Percentiles rank a stretch among this genome's conserved stretches.
phyloP scores from a whole-genome alignment of 2,113 vertebrate species.

The Smithornis capensis region DNA sequence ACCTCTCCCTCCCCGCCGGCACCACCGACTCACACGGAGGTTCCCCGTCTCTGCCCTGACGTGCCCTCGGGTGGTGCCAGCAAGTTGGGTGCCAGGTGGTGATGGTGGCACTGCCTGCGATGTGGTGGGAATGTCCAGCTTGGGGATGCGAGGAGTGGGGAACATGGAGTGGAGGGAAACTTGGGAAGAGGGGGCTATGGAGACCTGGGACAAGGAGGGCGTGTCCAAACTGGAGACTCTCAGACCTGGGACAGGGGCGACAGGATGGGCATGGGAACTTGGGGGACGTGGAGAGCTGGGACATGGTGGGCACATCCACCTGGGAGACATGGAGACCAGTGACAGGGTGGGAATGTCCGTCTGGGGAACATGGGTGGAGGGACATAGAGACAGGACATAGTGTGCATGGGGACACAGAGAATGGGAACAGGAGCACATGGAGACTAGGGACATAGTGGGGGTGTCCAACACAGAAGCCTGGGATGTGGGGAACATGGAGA shows the following conservation, averaged over 20 bases:
- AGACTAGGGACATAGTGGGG: background rate
- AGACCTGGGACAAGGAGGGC: background rate
- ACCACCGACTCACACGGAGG: background rate
- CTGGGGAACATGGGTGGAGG: background rate
- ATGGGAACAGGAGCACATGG: too few relatives aligned
- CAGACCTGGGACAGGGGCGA: background rate
- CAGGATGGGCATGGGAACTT: too few relatives aligned
- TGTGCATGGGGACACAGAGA: background rate
- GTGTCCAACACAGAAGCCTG: background rate
- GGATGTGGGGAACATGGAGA: background rate
- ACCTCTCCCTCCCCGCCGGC: constrained; percentile 37
- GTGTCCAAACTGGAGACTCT: background rate
- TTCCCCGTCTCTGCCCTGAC: background rate
- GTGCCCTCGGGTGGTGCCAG: background rate
- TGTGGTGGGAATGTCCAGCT: background rate
- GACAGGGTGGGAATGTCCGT: background rate
- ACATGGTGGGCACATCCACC: background rate
- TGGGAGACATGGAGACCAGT: background rate
- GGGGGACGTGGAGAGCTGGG: background rate
- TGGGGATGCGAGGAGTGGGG: too few relatives aligned
- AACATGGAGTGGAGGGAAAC: background rate
- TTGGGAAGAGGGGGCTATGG: background rate
- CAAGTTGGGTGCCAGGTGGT: background rate
- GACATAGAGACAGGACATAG: background rate
- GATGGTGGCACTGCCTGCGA: background rate